phyloP scores from a whole-genome alignment of 2,888 invertebrate species.

The Nemapogon koenigi region DNA sequence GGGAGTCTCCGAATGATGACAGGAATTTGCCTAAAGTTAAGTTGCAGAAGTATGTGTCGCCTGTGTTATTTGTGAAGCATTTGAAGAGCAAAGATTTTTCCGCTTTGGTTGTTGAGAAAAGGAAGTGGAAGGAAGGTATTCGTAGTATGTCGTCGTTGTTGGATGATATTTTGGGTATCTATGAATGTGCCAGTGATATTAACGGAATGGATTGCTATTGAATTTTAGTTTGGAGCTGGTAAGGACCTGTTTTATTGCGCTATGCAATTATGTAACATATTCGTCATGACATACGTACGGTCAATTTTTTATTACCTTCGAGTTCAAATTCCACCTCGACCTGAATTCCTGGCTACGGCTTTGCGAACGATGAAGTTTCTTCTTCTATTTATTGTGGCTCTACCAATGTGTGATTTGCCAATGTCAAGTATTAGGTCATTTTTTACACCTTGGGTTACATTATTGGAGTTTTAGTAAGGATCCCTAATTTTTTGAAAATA shows the following conservation, averaged over 20 bases:
- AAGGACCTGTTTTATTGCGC: not conserved
- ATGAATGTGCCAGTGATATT: slow-evolving; percentile 51
- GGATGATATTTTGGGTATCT: slow-evolving; percentile 74
- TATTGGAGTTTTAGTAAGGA: too few species aligned
- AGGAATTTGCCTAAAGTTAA: slow-evolving; percentile 30
- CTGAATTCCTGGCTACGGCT: too few species aligned
- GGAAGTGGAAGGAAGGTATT: slow-evolving; percentile 70
- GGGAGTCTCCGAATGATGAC: slow-evolving; percentile 34
- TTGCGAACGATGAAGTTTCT: too few species aligned
- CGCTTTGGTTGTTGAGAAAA: slow-evolving; percentile 63
- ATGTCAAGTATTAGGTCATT: too few species aligned
- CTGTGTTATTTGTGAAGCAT: slow-evolving; percentile 66
- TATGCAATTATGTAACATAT: not conserved
- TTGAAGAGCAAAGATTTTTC: slow-evolving; percentile 67
- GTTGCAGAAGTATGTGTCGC: slow-evolving; percentile 38
- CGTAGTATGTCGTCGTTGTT: slow-evolving; percentile 74
- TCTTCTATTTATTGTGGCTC: too few species aligned
- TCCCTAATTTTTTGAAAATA: too few species aligned
- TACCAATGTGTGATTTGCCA: too few species aligned
- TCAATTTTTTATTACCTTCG: too few species aligned
- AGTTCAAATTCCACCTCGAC: too few species aligned
- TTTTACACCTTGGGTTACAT: too few species aligned
- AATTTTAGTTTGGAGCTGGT: slow-evolving; percentile 9
- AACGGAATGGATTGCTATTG: slow-evolving; percentile 78
- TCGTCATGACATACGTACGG: too few species aligned